Base-by-base conservation (phyloP, 2,888 invertebrate genomes). In the Osedax frankpressi region DNA sequence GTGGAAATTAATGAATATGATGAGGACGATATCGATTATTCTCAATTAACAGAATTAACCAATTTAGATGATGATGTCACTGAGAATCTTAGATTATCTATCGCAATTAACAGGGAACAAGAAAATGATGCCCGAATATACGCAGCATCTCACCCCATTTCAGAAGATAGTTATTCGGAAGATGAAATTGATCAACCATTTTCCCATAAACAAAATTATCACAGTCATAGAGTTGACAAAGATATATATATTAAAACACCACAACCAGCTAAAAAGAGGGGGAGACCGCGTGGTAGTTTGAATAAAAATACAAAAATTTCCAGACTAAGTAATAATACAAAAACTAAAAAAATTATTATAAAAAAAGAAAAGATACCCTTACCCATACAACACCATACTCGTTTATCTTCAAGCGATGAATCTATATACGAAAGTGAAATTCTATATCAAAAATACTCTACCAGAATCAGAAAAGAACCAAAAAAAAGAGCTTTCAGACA, bases 401-500 rank as follows among this genome's bases (percentile, higher is more conserved):
- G 28, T 25, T 72, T 74, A 69, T 74, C 75, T 19, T 70, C 74
- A 24, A 63, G 62, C 72, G 72, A 70, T 63, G 72, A 74, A 3
- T 73, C 73, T 6, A 73, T 70, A n/a, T 62, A 72, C 24, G 70
- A 75, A 25, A 30, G 59, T 3, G 71, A 69, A 14, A 69, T 29
- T 69, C 6, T 44, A 44, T 44, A 44, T 19, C 44, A 44, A 44
- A 44, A 44, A 11, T 44, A n/a, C 67, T 28, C 28, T 60, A 24
- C 67, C n/a, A 26, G 71, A 28, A 25, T 44, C 14, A 69, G 68
- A 60, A 75, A 75, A 59, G 74, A 71, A 29, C 76, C 75, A 11
- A 77, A 76, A 44, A 74, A 75, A 68, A 28, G 77, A 24, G 77
- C 77, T 24, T 77, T 76, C 71, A 74, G 76, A 26, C 74, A 77